phyloP scores from a whole-genome alignment of 37 sponge, comb jelly and placozoan species.

The Petrosia ficiformis region DNA sequence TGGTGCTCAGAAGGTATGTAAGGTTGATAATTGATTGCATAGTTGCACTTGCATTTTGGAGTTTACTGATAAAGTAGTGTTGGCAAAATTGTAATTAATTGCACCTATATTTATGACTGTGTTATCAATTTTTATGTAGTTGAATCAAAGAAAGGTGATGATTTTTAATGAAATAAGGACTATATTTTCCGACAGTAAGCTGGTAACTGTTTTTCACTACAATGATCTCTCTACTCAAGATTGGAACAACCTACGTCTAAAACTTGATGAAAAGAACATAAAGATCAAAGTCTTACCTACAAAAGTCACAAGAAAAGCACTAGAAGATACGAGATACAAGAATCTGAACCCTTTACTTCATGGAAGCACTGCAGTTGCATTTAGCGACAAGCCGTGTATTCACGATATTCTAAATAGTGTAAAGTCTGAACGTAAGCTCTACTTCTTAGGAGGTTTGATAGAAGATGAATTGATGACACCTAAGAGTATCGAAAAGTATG shows the following conservation, averaged over 20 bases:
- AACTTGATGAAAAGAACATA: constrained; percentile 20
- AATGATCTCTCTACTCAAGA: constrained; percentile 41
- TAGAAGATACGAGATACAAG: constrained; percentile 20
- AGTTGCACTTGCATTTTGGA: neutral
- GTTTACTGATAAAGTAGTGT: neutral
- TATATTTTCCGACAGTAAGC: constrained; percentile 11
- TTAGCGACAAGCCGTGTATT: constrained; percentile 2
- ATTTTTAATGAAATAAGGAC: constrained; percentile 18
- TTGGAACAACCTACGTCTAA: constrained; percentile 41
- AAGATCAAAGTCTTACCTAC: constrained; percentile 41
- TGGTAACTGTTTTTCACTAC: constrained; percentile 50
- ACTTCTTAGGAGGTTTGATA: constrained; percentile 50
- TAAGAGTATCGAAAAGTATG: constrained; percentile 20
- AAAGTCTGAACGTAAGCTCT: constrained; percentile 33
- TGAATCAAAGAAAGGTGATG: constrained; percentile 20
- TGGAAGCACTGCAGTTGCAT: constrained; percentile 49
- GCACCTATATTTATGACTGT: neutral
- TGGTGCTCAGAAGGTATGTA: neutral
- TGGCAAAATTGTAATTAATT: too few species aligned
- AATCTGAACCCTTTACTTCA: constrained; percentile 34
- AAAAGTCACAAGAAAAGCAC: constrained; percentile 26
- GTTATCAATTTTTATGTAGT: constrained; percentile 12
- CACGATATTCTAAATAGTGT: constrained; percentile 7
- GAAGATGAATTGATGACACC: constrained; percentile 43
- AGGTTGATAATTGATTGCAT: too few species aligned